Percentiles rank a stretch among this genome's conserved stretches.
These are phyloP conservation scores for Lethocerus indicus DNA, from an alignment of 1,140 invertebrate genomes.

Conservation along the genomic window DNA sequence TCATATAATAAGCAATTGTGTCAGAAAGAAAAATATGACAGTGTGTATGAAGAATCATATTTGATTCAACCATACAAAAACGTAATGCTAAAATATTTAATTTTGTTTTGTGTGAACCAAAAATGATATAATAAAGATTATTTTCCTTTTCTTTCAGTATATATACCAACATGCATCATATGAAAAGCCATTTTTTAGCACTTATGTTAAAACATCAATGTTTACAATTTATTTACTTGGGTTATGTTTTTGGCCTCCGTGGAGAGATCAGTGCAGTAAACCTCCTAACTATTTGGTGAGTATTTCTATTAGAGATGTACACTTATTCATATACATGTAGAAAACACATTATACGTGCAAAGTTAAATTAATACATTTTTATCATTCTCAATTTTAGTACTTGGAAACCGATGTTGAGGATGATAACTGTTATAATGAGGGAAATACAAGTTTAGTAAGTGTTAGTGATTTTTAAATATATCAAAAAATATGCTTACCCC, in stretches of 20 bases:
- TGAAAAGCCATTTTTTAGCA: constrained; percentile 77
- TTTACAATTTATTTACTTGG: constrained; percentile 69
- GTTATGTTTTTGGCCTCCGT: constrained; percentile 63
- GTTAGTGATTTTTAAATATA: constrained; percentile 5
- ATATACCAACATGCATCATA: constrained; percentile 62
- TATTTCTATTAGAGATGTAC: constrained; percentile 34
- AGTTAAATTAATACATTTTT: not conserved
- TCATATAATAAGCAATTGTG: too few species aligned
- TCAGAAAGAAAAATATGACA: too few species aligned
- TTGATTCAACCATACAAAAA: too few species aligned
- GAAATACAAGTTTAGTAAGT: constrained; percentile 35
- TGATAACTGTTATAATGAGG: constrained; percentile 42
- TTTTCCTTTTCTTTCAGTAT: constrained; percentile 41
- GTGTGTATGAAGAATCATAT: too few species aligned
- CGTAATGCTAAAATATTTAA: not conserved
- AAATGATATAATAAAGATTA: constrained; percentile 1
- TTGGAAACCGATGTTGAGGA: constrained; percentile 48
- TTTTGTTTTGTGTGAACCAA: constrained; percentile 3
- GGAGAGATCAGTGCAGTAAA: constrained; percentile 56
- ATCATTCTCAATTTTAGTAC: constrained; percentile 28
- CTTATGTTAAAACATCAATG: constrained; percentile 77
- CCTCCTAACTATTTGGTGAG: constrained; percentile 43
- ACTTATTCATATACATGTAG: not conserved
- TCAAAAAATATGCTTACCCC: not conserved
- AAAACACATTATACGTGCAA: not conserved